Evolutionary conservation across 2,113 vertebrate species (phyloP), one percentile per base, ranked within the genome.

Genomic region (Elgaria multicarinata): DNA sequence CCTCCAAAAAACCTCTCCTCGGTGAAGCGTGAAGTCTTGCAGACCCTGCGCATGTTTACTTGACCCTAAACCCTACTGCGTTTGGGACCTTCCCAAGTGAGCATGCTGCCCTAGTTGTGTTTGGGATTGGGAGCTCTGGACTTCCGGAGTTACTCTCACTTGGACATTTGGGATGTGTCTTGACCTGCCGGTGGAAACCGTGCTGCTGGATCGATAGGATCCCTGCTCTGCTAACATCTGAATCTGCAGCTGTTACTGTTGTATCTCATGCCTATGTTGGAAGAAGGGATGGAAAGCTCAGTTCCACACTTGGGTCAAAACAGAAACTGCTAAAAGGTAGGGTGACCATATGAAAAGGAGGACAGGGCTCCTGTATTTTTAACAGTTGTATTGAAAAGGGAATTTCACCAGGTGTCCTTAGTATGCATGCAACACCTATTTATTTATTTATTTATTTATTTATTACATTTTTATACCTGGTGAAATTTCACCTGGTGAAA

Each of bases 241-340:
- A 28, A 74, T 72, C 1, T 90, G 58, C 20, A 92, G 39, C 80
- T 85, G 20, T 66, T 66, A 10, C 58, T 93, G 53, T 3, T 44
- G 5, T 6, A 18, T 86, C 55, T 88, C 80, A 42, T n/a, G 90
- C 62, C 44, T 0, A 18, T n/a, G 0, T 18, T 83, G 9, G 55
- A 87, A 20, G 5, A 81, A 0, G 74, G 74, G 39, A 4, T 62
- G 42, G 55, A 16, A 87, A 90, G 10, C 9, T 88, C 7, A 50
- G 58, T 9, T 82, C 14, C 42, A 71, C 69, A 8, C 55, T 39
- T 55, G 0, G 44, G 0, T 20, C 82, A 22, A 81, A 92, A 80
- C 5, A 33, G 3, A 22, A 90, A 83, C 53, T 93, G 83, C 71
- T 90, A 18, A 66, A n/a, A n/a, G n/a, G n/a, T n/a, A n/a, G n/a